phyloP scores from a whole-genome alignment of 2,888 invertebrate genomes.

The Epinotia demarniana region DNA sequence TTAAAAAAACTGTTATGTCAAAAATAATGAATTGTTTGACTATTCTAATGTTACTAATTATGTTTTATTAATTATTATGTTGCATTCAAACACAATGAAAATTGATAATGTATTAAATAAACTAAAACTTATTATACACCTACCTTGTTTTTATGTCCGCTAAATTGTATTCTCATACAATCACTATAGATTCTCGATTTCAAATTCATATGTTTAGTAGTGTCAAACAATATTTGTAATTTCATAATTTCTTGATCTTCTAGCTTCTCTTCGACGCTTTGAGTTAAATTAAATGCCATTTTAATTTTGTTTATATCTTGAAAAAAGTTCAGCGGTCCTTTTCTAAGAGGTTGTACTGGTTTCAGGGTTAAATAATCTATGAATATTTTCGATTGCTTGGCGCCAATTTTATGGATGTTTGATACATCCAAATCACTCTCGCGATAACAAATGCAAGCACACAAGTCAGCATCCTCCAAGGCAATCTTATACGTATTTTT shows the following conservation, averaged over 20 bases:
- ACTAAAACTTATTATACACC: constrained; percentile 51
- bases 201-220: constrained; percentile 70
- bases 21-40: too few relatives aligned
- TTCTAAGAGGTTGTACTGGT: constrained; percentile 67
- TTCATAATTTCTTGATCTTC: constrained; percentile 78
- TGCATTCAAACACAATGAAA: too few relatives aligned
- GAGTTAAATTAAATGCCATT: constrained; percentile 72
- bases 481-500: constrained; percentile 68
- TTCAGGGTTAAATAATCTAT: constrained; percentile 73
- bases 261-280: constrained; percentile 68
- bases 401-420: constrained; percentile 60
- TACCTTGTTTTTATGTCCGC: constrained; percentile 78
- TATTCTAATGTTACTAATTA: too few relatives aligned
- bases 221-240: constrained; percentile 76
- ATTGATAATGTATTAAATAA: too few relatives aligned
- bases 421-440: constrained; percentile 68
- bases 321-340: constrained; percentile 71
- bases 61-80: too few relatives aligned
- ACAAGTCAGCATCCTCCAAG: constrained; percentile 65
- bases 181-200: constrained; percentile 75
- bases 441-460: constrained; percentile 73
- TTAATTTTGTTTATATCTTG: constrained; percentile 78
- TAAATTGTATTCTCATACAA: constrained; percentile 72
- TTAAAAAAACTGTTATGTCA: too few relatives aligned
- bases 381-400: constrained; percentile 61